phyloP scores from a whole-genome alignment of 53 echinoderm and acorn worm genomes.

The Echinarachnius parma region DNA sequence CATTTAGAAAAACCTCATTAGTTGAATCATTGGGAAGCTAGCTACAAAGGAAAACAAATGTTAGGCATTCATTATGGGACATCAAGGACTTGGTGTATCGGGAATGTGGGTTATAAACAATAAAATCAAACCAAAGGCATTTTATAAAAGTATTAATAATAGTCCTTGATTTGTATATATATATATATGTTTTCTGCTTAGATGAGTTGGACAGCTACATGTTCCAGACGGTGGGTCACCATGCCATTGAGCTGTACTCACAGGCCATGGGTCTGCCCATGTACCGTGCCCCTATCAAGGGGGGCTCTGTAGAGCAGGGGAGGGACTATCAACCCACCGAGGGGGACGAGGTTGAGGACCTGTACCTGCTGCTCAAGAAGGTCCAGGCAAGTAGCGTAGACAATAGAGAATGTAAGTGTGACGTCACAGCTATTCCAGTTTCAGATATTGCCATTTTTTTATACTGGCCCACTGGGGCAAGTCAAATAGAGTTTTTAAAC shows the following conservation, averaged over 20 bases:
- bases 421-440: too few relatives aligned
- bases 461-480: too few relatives aligned
- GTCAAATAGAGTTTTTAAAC: too few relatives aligned
- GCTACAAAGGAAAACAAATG: too few relatives aligned
- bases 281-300: conserved; percentile 67
- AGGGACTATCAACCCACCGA: conserved; percentile 66
- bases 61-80: too few relatives aligned
- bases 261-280: conserved; percentile 84
- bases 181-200: neutral
- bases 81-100: too few relatives aligned
- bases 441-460: too few relatives aligned
- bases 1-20: neutral
- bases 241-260: conserved; percentile 84
- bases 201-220: conserved; percentile 99
- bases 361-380: conserved; percentile 66
- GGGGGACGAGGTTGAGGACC: conserved; percentile 95
- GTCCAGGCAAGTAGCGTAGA: conserved; percentile 53
- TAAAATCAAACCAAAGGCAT: too few relatives aligned
- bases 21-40: too few relatives aligned
- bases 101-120: too few relatives aligned
- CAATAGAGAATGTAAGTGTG: too few relatives aligned
- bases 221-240: conserved; percentile 95
- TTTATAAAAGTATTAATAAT: too few relatives aligned
- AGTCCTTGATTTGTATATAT: neutral
- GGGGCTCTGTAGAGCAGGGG: conserved; percentile 52